Conservation (phyloP, 1,140 invertebrate genomes). For the Ylistrum balloti region DNA sequence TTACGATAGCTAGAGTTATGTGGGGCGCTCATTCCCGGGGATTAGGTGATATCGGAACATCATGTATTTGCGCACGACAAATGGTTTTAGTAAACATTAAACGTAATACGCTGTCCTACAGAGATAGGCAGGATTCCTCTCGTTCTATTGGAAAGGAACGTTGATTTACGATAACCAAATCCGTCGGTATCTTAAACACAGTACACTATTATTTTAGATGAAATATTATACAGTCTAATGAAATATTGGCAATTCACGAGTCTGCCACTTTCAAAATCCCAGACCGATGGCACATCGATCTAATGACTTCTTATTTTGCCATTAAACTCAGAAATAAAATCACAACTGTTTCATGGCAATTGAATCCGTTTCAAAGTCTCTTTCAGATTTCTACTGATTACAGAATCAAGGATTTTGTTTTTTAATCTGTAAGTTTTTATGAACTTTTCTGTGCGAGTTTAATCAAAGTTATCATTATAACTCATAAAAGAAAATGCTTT, state of each 20-base stretch:
- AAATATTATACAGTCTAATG: constrained; percentile 49
- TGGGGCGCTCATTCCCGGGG: constrained; percentile 52
- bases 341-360: neutral
- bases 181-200: neutral
- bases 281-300: neutral
- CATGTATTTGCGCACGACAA: constrained; percentile 42
- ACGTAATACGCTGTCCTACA: constrained; percentile 45
- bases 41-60: constrained; percentile 48
- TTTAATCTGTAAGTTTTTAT: neutral
- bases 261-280: too few species aligned
- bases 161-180: constrained; percentile 42
- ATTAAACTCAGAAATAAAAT: constrained; percentile 16
- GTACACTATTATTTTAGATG: constrained; percentile 49
- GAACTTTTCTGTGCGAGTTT: neutral
- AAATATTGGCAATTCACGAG: constrained; percentile 42
- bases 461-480: neutral
- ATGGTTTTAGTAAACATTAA: constrained; percentile 49
- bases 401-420: neutral
- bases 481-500: too few species aligned
- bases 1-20: constrained; percentile 49
- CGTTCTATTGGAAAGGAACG: constrained; percentile 39
- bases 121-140: constrained; percentile 46
- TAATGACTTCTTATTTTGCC: neutral
- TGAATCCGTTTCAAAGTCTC: neutral
- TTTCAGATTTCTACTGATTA: neutral